phyloP scores from a whole-genome alignment of 2,888 invertebrate genomes.

The Amphipyra berbera region DNA sequence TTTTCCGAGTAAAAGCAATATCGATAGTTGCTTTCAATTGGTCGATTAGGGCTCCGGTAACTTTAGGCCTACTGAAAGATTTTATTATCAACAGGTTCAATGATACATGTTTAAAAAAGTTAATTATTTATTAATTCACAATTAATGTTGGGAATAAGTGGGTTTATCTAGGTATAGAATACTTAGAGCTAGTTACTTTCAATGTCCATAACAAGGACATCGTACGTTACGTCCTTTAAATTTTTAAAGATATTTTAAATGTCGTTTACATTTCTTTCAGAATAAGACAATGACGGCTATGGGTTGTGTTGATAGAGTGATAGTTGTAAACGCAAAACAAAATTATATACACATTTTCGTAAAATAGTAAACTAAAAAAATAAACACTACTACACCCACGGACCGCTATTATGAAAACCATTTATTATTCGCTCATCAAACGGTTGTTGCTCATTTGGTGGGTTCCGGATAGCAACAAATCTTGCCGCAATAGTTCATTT shows the following conservation, averaged over 20 bases:
- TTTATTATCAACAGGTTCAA: no score
- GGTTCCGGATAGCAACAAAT: conserved; percentile 65
- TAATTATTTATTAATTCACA: no score
- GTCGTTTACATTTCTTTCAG: no score
- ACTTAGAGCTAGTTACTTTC: not conserved
- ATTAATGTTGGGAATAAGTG: no score
- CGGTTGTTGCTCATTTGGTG: conserved; percentile 47
- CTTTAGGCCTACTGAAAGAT: not conserved
- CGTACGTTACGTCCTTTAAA: not conserved
- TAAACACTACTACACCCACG: conserved; percentile 23
- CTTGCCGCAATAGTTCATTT: conserved; percentile 70
- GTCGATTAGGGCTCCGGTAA: conserved; percentile 25
- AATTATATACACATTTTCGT: no score
- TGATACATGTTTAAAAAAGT: no score
- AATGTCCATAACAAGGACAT: not conserved
- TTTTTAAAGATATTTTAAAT: no score
- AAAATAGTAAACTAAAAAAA: conserved; percentile 13
- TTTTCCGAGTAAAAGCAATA: conserved; percentile 62
- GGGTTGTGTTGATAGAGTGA: no score
- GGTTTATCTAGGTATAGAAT: not conserved
- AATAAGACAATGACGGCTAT: no score
- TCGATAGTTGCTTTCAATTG: conserved; percentile 31
- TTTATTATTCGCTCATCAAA: conserved; percentile 56
- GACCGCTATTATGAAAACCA: conserved; percentile 35
- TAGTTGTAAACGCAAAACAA: no score